Evolutionary conservation across 1,140 invertebrate genomes (phyloP).

Genomic region (Uloborus diversus): DNA sequence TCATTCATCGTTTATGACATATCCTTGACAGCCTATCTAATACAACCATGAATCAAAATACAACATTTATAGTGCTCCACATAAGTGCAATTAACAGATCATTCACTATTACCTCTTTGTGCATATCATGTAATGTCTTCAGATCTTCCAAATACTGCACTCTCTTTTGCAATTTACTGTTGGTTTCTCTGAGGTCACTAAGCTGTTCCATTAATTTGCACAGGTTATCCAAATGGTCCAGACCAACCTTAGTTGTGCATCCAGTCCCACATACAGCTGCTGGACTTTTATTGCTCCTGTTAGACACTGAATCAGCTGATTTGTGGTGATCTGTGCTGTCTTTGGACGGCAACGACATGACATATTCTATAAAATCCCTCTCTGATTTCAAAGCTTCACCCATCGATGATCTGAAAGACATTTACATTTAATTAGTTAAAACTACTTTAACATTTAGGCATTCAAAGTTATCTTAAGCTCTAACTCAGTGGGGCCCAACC

Average conservation of each 20-base stretch:
- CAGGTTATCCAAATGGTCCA: slow-evolving; percentile 80
- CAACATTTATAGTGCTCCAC: too few species aligned
- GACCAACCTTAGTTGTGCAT: slow-evolving; percentile 66
- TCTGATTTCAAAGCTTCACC: slow-evolving; percentile 50
- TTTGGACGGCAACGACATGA: slow-evolving; percentile 30
- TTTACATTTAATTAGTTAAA: background rate
- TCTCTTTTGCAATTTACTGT: slow-evolving; percentile 73
- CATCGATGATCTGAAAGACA: slow-evolving; percentile 17
- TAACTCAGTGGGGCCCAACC: too few species aligned
- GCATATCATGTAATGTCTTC: slow-evolving; percentile 72
- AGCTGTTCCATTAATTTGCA: slow-evolving; percentile 79
- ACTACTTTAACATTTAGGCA: background rate
- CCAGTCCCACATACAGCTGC: background rate
- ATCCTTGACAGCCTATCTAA: too few species aligned
- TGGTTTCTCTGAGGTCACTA: slow-evolving; percentile 75
- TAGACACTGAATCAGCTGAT: slow-evolving; percentile 9
- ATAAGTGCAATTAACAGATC: too few species aligned
- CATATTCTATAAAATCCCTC: slow-evolving; percentile 44
- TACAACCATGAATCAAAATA: too few species aligned
- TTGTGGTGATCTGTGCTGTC: slow-evolving; percentile 14
- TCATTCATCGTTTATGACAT: too few species aligned
- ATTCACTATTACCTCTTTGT: slow-evolving; percentile 58
- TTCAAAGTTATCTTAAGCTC: too few species aligned
- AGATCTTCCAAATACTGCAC: slow-evolving; percentile 78
- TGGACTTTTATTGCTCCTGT: background rate